phyloP scores from a whole-genome alignment of 2,113 vertebrate genomes.

The Nanorana parkeri region DNA sequence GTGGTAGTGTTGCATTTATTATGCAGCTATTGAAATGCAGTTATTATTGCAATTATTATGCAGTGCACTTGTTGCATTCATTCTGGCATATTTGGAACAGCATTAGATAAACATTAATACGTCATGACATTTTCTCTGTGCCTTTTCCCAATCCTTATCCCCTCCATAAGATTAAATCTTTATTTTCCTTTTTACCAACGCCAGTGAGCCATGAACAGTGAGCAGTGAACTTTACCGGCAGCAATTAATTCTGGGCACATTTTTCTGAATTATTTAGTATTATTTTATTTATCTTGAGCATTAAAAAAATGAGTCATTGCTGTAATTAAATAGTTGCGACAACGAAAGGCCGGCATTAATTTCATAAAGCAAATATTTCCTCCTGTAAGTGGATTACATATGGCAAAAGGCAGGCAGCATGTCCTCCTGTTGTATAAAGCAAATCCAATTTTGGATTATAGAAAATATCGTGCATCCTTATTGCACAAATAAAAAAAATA shows the following conservation, averaged over 20 bases:
- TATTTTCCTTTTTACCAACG: neutral
- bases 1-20: no score
- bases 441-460: constrained; percentile 21
- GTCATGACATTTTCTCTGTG: neutral
- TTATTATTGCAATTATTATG: no score
- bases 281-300: neutral
- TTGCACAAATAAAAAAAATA: neutral
- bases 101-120: neutral
- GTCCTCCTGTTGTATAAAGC: constrained; percentile 9
- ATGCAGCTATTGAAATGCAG: no score
- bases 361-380: constrained; percentile 51
- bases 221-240: neutral
- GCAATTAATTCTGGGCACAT: neutral
- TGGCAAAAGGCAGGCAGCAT: constrained; percentile 7
- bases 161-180: neutral
- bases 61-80: no score
- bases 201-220: neutral
- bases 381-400: constrained; percentile 47
- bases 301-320: constrained; percentile 15
- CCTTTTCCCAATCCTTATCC: neutral
- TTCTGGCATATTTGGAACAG: no score
- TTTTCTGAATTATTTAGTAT: neutral
- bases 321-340: constrained; percentile 41
- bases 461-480: neutral
- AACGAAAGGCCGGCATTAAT: constrained; percentile 26